A percentile compares a stretch with the other conserved stretches of the same genome.
phyloP scores from a whole-genome alignment of 2,113 vertebrate genomes.

The Phalacrocorax carbo region DNA sequence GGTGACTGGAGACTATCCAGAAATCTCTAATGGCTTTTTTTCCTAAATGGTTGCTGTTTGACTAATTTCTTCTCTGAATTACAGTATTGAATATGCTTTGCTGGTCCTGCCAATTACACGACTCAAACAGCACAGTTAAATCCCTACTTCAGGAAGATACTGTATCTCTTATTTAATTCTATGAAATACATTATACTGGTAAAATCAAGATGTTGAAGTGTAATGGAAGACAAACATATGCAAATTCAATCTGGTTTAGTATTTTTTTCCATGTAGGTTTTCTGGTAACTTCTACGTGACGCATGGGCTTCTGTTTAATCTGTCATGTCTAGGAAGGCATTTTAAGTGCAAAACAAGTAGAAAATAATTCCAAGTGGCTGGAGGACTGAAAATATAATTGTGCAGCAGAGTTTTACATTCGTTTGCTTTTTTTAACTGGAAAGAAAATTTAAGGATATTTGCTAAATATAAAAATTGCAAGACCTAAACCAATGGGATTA shows the following conservation, averaged over 20 bases:
- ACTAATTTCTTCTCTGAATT: background rate
- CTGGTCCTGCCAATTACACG: background rate
- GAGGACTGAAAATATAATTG: background rate
- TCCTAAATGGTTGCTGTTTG: background rate
- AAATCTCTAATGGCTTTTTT: background rate
- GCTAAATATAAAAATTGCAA: background rate
- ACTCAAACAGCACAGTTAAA: background rate
- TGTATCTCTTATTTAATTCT: background rate
- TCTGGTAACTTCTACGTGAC: background rate
- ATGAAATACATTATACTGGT: background rate
- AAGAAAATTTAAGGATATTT: background rate
- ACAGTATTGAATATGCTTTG: background rate
- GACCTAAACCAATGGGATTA: background rate
- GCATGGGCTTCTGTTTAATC: background rate
- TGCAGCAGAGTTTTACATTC: background rate
- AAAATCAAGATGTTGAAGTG: background rate
- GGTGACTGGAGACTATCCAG: background rate
- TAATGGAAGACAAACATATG: background rate
- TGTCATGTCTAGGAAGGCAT: background rate
- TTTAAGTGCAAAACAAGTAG: slow-evolving; percentile 6
- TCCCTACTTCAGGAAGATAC: background rate
- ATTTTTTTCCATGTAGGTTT: background rate
- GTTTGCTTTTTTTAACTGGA: background rate
- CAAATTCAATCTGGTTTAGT: background rate
- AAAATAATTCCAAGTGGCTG: background rate